These are phyloP conservation scores for Micrasema minimum DNA, from an alignment of 1,140 invertebrate species.

Conservation along the genomic window DNA sequence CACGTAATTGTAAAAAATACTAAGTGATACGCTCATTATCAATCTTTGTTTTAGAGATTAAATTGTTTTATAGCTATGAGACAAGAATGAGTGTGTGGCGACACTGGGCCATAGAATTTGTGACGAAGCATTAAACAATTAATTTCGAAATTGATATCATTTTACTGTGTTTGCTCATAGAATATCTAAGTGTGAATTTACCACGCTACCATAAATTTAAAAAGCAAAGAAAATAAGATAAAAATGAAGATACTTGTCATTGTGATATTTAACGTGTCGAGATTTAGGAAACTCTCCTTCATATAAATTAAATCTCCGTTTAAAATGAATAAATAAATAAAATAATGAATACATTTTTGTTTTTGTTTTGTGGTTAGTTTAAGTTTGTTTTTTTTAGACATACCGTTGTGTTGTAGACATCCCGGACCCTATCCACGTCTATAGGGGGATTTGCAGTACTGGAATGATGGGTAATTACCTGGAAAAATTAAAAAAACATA, in stretches of 20 bases:
- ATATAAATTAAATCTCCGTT: too few species aligned
- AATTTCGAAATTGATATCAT: slow-evolving; percentile 17
- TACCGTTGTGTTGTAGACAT: slow-evolving; percentile 33
- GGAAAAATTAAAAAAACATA: neutral
- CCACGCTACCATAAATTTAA: neutral
- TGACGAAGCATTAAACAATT: slow-evolving; percentile 11
- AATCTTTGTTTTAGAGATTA: too few species aligned
- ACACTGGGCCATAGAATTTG: neutral
- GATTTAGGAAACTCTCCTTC: too few species aligned
- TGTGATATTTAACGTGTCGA: too few species aligned
- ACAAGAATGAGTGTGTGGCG: slow-evolving; percentile 12
- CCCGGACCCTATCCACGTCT: slow-evolving; percentile 13
- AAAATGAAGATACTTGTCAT: too few species aligned
- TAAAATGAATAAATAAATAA: too few species aligned
- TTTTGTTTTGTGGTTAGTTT: too few species aligned
- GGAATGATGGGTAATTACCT: slow-evolving; percentile 33
- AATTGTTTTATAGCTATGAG: slow-evolving; percentile 5
- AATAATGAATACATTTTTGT: too few species aligned
- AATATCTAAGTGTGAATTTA: neutral
- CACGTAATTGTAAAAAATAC: too few species aligned
- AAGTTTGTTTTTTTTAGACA: neutral
- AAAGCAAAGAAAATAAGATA: slow-evolving; percentile 25
- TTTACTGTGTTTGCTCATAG: slow-evolving; percentile 10
- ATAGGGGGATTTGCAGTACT: slow-evolving; percentile 17
- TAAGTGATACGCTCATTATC: too few species aligned